Evolutionary conservation across 2,797 vertebrate genomes (phyloP), one percentile per base, ranked within the genome.

Genomic region (Miichthys miiuy): DNA sequence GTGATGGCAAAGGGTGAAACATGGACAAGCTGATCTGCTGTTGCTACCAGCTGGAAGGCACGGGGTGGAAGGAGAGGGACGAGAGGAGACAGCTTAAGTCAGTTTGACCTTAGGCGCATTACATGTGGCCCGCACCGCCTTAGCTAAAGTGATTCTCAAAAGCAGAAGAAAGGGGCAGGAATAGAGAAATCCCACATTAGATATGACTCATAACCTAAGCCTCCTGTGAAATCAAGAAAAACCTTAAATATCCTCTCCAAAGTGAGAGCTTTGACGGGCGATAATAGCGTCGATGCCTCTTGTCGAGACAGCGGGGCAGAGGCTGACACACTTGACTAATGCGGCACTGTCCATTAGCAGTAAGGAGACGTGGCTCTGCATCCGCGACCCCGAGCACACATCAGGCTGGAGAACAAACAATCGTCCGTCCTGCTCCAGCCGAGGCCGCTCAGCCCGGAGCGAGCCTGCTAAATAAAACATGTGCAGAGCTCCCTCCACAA

Each of bases 391-490:
- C 18, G 25, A 75, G 77, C 51, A 52, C 68, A 20, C 52, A 41
- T 74, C 42, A 1, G 63, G 63, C 79, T 11, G 77, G 16, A 72
- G 77, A 79, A 51, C 87, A 86, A 89, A 85, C 84, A 87, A 77
- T 66, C 50, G 68, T 64, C 82, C 75, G 0, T 48, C 81, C 60
- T 3, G 52, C 68, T 41, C 41, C 34, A 47, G 75, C 78, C 44
- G 52, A 46, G 63, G 34, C 27, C 21, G 34, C 55, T 23, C 4
- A 12, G 18, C n/a, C 50, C n/a, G 11, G 23, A 56, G 78, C 44
- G 0, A 44, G 60, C 71, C 75, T 71, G 84, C 78, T 91, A 61
- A 90, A 92, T 89, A 88, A 91, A 91, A 90, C 82, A 92, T 82
- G 77, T 4, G 72, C 80, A 44, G 72, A 57, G 62, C 68, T 82